Conservation (phyloP, 2,113 vertebrate genomes). For the Triplophysa siluroides region DNA sequence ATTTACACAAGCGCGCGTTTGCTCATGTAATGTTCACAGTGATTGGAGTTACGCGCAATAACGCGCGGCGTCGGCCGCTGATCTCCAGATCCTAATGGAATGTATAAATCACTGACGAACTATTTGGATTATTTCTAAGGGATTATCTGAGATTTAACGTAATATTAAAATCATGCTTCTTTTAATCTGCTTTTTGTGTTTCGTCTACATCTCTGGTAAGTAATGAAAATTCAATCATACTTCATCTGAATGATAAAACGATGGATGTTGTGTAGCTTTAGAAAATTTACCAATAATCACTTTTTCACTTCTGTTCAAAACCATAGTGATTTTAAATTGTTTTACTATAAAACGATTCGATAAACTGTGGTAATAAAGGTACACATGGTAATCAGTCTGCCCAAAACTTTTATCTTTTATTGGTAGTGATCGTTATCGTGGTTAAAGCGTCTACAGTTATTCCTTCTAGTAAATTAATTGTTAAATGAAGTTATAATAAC, state of each 20-base stretch:
- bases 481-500: too few relatives aligned
- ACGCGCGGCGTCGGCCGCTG: constrained; percentile 53
- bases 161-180: constrained; percentile 61
- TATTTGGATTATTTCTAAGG: constrained; percentile 26
- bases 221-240: background rate
- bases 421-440: too few relatives aligned
- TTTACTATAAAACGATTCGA: too few relatives aligned
- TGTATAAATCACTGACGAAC: constrained; percentile 49
- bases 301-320: too few relatives aligned
- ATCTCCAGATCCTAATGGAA: constrained; percentile 61
- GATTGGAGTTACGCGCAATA: constrained; percentile 65
- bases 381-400: too few relatives aligned
- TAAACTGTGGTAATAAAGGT: too few relatives aligned
- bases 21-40: background rate
- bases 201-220: constrained; percentile 67
- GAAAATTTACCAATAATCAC: too few relatives aligned
- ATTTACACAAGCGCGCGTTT: background rate
- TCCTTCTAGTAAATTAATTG: too few relatives aligned
- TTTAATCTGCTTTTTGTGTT: constrained; percentile 60
- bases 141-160: constrained; percentile 7
- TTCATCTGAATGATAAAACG: background rate
- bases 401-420: too few relatives aligned
- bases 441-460: too few relatives aligned
- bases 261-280: background rate
- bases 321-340: too few relatives aligned